These are phyloP conservation scores for Muscicapa striata DNA, from an alignment of 2,797 vertebrate species.

Conservation along the genomic window DNA sequence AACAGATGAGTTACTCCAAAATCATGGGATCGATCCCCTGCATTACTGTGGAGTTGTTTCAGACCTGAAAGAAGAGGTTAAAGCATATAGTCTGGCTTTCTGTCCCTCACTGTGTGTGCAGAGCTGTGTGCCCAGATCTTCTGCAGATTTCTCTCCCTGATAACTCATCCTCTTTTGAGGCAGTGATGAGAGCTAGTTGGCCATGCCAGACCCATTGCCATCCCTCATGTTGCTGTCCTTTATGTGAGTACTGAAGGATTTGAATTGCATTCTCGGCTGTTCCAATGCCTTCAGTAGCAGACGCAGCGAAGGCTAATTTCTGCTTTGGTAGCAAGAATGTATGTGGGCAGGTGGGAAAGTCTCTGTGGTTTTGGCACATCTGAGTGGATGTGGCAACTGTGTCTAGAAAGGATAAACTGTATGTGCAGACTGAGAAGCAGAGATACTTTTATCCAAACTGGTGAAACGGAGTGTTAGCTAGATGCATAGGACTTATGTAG, in stretches of 20 bases:
- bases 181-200: background rate
- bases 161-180: background rate
- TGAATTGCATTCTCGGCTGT: background rate
- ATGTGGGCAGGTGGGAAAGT: slow-evolving; percentile 35
- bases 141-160: background rate
- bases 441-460: background rate
- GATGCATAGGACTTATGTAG: background rate
- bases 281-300: background rate
- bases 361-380: background rate
- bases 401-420: slow-evolving; percentile 12
- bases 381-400: background rate
- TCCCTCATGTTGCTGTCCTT: background rate
- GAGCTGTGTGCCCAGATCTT: background rate
- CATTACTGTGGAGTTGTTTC: background rate
- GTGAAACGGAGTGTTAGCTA: background rate
- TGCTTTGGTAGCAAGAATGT: background rate
- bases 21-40: background rate
- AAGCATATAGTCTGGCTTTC: background rate
- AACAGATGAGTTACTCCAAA: background rate
- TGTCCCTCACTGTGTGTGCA: background rate
- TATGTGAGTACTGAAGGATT: background rate
- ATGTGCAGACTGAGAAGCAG: background rate
- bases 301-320: background rate
- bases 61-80: background rate
- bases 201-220: background rate